These are phyloP conservation scores for Odontamblyopus lacepedii DNA, from an alignment of 2,797 vertebrate species.

Conservation along the genomic window DNA sequence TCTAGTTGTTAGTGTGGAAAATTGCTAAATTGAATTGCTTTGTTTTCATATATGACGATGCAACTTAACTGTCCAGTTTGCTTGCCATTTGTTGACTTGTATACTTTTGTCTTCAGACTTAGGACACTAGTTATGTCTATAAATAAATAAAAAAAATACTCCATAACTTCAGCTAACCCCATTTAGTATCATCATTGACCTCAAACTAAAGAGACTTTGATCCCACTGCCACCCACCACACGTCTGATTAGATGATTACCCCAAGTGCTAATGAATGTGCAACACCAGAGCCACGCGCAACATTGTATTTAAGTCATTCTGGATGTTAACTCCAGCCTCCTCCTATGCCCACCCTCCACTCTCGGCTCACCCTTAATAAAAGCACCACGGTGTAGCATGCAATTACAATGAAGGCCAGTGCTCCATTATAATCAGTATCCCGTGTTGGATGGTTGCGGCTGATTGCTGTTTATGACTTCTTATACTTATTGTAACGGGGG, in stretches of 20 bases:
- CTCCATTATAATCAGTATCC: conserved; percentile 15
- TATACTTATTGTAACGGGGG: not conserved
- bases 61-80: not conserved
- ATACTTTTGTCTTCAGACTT: conserved; percentile 1
- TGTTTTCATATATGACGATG: not conserved
- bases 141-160: not conserved
- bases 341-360: not conserved
- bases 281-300: not conserved
- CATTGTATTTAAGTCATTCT: not conserved
- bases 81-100: not conserved
- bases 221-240: not conserved
- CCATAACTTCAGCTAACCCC: not conserved
- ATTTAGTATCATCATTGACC: not conserved
- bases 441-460: conserved; percentile 1
- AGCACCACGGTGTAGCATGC: conserved; percentile 8
- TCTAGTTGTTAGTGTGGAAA: no score
- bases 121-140: not conserved
- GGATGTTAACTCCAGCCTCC: not conserved
- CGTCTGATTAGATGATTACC: conserved; percentile 13
- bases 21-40: not conserved
- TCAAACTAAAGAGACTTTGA: conserved; percentile 9
- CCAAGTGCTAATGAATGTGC: not conserved
- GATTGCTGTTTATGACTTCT: conserved; percentile 27
- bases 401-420: conserved; percentile 13
- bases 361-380: conserved; percentile 11